Evolutionary conservation across 2,888 invertebrate species (phyloP).

Genomic region (Himalopsyche tibetana): DNA sequence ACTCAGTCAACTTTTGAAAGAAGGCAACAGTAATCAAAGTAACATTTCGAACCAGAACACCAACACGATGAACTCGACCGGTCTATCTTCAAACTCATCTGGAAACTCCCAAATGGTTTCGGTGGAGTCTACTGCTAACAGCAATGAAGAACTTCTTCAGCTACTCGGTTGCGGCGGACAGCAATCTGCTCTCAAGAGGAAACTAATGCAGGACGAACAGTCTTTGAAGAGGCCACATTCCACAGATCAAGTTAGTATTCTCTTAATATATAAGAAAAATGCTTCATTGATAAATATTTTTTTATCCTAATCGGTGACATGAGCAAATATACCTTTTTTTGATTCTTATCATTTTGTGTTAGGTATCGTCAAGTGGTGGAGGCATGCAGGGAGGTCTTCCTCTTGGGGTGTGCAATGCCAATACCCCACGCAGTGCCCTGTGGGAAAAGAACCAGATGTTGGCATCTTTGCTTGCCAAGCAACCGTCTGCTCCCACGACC

Average conservation of each 20-base stretch:
- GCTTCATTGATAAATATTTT: too few species aligned
- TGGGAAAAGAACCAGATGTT: constrained; percentile 92
- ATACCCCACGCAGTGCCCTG: constrained; percentile 77
- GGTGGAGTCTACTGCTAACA: constrained; percentile 13
- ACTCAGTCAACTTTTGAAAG: constrained; percentile 75
- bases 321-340: not conserved
- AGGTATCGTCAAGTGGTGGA: constrained; percentile 78
- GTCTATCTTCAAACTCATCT: constrained; percentile 67
- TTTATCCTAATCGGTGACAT: too few species aligned
- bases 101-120: constrained; percentile 40
- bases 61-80: constrained; percentile 68
- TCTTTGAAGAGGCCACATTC: constrained; percentile 66
- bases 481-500: constrained; percentile 81
- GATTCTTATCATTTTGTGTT: constrained; percentile 64
- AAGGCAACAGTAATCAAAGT: constrained; percentile 53
- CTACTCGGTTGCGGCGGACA: constrained; percentile 61
- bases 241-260: constrained; percentile 71
- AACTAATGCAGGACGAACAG: constrained; percentile 68
- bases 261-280: not conserved
- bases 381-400: constrained; percentile 68
- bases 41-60: constrained; percentile 46
- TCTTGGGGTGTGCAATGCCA: not conserved
- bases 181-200: constrained; percentile 71
- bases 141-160: constrained; percentile 62
- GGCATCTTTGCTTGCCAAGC: constrained; percentile 87